Evolutionary conservation across 2,113 vertebrate species (phyloP).

Genomic region (Catharus minimus): DNA sequence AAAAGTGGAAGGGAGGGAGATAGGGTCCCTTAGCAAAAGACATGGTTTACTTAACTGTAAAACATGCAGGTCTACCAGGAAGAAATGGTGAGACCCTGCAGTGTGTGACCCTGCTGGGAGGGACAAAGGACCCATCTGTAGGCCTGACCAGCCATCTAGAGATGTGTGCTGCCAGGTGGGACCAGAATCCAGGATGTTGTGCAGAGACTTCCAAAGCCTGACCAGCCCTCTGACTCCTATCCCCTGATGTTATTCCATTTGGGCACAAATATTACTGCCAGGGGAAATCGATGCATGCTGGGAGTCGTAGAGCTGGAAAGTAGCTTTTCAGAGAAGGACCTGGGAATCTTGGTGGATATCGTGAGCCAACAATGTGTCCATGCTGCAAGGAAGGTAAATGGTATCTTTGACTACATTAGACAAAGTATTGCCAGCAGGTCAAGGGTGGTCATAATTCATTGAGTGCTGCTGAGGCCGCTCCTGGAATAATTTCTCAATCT

Average conservation of each 20-base stretch:
- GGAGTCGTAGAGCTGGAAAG: fast-evolving
- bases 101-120: fast-evolving
- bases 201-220: background rate
- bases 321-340: background rate
- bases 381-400: background rate
- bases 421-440: background rate
- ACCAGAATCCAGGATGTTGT: background rate
- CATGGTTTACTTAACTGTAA: background rate
- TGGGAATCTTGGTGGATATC: background rate
- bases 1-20: background rate
- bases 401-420: background rate
- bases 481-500: background rate
- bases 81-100: background rate
- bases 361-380: fast-evolving
- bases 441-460: background rate
- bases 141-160: background rate
- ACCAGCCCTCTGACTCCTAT: background rate
- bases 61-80: background rate
- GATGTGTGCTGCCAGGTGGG: background rate
- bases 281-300: background rate
- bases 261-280: background rate
- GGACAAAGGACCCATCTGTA: background rate
- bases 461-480: background rate
- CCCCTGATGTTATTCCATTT: background rate
- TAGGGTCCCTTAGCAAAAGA: background rate